Evolutionary conservation across 2,888 invertebrate species (phyloP), one percentile per base, ranked within the genome.

Genomic region (Phlogophora meticulosa): DNA sequence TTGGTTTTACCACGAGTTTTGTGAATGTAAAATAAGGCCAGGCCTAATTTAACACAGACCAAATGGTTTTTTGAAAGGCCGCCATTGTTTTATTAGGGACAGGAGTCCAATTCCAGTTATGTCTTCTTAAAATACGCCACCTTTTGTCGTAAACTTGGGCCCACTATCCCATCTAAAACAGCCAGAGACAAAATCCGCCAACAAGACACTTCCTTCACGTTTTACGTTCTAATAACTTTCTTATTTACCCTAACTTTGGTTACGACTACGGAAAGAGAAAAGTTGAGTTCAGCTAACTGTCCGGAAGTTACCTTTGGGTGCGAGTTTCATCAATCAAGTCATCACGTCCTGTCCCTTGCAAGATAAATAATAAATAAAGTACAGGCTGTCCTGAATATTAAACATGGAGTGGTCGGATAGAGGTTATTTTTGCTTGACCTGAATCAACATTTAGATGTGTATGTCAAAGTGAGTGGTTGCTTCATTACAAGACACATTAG

Each of bases 201-300:
- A 74, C 57, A 53, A 60, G 42, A 63, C 45, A 62, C 45, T 76
- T 70, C 45, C 38, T 40, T 46, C 24, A 28, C 46, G 43, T 61
- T 81, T 81, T 67, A 76, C 56, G 67, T 63, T 43, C 43, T 48
- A 49, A 74, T 67, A 72, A 65, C 69, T 79, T 72, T 52, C 66
- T 76, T 70, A 74, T 76, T 74, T 61, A 52, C 28, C 17, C 43
- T 71, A 65, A 71, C 62, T 69, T 80, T 60, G 51, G 52, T 71
- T 52, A 66, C 60, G 57, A 61, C 68, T 71, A 64, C 13, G 45
- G 28, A 32, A 49, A 71, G 60, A 65, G 51, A 45, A 63, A 74
- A 78, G 64, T 71, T 80, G 24, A 48, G 20, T 60, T 60, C 15
- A 40, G 17, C 32, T 20, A 48, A 52, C 55, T 53, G 53, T 45